Evolutionary conservation across 2,113 vertebrate species (phyloP).

Genomic region (Myxocyprinus asiaticus): DNA sequence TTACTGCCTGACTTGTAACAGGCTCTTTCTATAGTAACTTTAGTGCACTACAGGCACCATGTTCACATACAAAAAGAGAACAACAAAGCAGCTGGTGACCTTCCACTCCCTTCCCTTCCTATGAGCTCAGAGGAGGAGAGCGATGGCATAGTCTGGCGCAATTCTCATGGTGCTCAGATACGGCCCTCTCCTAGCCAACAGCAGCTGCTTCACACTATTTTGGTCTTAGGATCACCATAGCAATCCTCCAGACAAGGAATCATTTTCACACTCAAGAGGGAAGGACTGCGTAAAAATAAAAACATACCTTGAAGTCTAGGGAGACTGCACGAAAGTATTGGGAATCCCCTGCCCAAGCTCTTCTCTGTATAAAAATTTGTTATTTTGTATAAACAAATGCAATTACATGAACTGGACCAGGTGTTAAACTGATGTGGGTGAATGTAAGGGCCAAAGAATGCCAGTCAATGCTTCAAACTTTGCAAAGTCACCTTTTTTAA

Average conservation of each 20-base stretch:
- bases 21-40: constrained; percentile 34
- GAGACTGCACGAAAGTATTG: background rate
- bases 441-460: background rate
- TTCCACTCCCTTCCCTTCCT: constrained; percentile 31
- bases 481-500: constrained; percentile 66
- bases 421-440: background rate
- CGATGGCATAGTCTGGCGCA: constrained; percentile 7
- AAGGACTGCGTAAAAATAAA: constrained; percentile 55
- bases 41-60: constrained; percentile 11
- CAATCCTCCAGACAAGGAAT: constrained; percentile 58
- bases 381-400: background rate
- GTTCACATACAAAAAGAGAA: constrained; percentile 36
- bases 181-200: constrained; percentile 54
- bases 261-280: constrained; percentile 62
- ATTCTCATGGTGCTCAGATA: no score
- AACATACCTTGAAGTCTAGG: constrained; percentile 40
- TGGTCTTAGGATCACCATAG: constrained; percentile 53
- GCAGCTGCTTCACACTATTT: constrained; percentile 70
- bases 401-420: background rate
- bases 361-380: background rate
- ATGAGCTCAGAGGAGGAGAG: constrained; percentile 6
- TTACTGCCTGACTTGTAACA: background rate
- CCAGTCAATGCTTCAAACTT: constrained; percentile 54
- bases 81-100: constrained; percentile 46
- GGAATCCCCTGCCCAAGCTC: background rate